Conservation (phyloP, 2,113 vertebrate species). For the Misgurnus mizolepis region DNA sequence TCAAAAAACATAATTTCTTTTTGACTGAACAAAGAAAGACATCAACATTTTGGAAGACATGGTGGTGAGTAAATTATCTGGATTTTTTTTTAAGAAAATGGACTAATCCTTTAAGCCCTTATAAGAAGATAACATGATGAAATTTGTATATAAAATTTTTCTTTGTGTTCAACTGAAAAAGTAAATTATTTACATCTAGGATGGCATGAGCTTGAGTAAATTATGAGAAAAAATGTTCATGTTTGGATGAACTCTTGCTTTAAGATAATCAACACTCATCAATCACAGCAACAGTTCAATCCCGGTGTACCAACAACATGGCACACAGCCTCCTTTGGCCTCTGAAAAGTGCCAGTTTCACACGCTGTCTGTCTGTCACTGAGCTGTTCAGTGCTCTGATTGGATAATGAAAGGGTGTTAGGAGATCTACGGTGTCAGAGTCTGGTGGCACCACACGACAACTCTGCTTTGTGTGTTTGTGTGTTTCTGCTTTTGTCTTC, state of each 20-base stretch:
- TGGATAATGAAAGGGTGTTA: conserved; percentile 45
- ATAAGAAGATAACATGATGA: no score
- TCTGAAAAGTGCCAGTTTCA: conserved; percentile 30
- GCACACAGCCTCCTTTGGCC: conserved; percentile 23
- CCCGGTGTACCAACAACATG: not conserved
- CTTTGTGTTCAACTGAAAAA: no score
- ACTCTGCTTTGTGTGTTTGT: not conserved
- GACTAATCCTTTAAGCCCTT: no score
- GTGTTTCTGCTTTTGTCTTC: not conserved
- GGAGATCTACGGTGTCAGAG: conserved; percentile 38
- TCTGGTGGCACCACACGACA: conserved; percentile 2
- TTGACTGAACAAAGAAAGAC: no score
- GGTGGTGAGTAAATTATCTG: no score
- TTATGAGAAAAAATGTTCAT: no score
- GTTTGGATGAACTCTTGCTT: not conserved
- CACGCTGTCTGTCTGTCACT: conserved; percentile 43
- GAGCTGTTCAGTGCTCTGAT: conserved; percentile 31
- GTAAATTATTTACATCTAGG: no score
- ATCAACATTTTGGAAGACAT: no score
- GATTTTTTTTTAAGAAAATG: no score
- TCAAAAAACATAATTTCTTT: no score
- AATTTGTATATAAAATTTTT: no score
- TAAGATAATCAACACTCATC: conserved; percentile 12
- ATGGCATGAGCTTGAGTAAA: no score
- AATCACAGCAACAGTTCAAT: conserved; percentile 31